These are phyloP conservation scores for Apodemus sylvaticus DNA, from an alignment of 2,113 vertebrate species.

Conservation along the genomic window DNA sequence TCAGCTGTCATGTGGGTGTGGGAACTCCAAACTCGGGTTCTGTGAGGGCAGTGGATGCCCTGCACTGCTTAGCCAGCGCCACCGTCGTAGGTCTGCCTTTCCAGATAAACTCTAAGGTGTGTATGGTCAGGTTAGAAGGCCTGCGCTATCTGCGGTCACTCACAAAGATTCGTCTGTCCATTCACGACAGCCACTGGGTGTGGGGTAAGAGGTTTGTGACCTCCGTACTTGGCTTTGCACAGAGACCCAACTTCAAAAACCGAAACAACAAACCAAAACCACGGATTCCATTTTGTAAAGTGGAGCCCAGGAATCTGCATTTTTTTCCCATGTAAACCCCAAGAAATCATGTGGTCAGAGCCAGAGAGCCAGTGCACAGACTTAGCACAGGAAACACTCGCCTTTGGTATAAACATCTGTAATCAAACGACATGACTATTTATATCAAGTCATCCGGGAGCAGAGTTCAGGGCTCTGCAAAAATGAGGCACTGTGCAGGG, in stretches of 20 bases:
- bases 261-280: background rate
- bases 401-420: background rate
- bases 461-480: background rate
- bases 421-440: background rate
- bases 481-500: background rate
- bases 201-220: background rate
- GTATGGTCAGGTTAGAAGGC: background rate
- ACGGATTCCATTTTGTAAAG: constrained; percentile 39
- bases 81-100: constrained; percentile 42
- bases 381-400: background rate
- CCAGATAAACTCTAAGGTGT: constrained; percentile 16
- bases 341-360: background rate
- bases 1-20: background rate
- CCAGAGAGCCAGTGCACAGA: background rate
- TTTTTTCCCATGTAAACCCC: background rate
- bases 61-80: background rate
- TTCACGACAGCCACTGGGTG: constrained; percentile 15
- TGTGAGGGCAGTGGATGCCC: background rate
- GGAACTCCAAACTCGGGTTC: background rate
- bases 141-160: background rate
- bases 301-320: background rate
- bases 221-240: background rate
- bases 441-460: background rate
- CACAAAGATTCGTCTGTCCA: background rate
- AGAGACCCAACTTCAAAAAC: background rate